Evolutionary conservation across 2,113 vertebrate species (phyloP), one percentile per base, ranked within the genome.

Genomic region (Chaenocephalus aceratus): DNA sequence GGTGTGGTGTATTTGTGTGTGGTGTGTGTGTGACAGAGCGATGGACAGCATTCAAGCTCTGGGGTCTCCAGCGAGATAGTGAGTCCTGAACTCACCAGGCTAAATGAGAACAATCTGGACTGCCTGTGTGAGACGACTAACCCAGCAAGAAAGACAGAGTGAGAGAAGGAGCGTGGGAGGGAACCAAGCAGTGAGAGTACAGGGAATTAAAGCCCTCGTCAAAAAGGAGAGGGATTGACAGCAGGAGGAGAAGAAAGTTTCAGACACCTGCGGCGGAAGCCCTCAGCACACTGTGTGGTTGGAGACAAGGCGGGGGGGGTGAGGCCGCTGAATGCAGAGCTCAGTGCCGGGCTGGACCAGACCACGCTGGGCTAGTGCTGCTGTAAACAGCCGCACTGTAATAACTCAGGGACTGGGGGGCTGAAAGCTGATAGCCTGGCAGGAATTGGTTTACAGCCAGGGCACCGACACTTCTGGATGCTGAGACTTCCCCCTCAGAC

Each of bases 21-120:
- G 75, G 58, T 73, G 62, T 62, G 77, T 75, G 75, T 73, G 65
- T 79, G 82, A 90, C 56, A 67, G 51, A 36, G 77, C 75, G 66
- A 83, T n/a, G 23, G 86, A 75, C 87, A 83, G 80, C 62, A 36
- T 63, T 76, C 70, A 34, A 79, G 15, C 56, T 34, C 69, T 34
- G 11, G 79, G 69, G 74, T 92, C 87, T 88, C 68, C 46, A 54
- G 12, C 61, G 77, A 86, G 92, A 62, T 84, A 77, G 86, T 8
- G 92, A 92, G 78, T 51, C 85, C 86, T 79, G 79, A 90, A 77
- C 84, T 89, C 75, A 34, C 18, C 2, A 15, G 82, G 57, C 83
- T 90, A 92, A 95, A 92, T 80, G 49, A 91, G 89, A 96, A 95
- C 94, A 95, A 93, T 88, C 89, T 93, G 92, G 79, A 78, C 62